These are phyloP conservation scores for Leptinotarsa juncta DNA, from an alignment of 2,888 invertebrate genomes.

Conservation along the genomic window DNA sequence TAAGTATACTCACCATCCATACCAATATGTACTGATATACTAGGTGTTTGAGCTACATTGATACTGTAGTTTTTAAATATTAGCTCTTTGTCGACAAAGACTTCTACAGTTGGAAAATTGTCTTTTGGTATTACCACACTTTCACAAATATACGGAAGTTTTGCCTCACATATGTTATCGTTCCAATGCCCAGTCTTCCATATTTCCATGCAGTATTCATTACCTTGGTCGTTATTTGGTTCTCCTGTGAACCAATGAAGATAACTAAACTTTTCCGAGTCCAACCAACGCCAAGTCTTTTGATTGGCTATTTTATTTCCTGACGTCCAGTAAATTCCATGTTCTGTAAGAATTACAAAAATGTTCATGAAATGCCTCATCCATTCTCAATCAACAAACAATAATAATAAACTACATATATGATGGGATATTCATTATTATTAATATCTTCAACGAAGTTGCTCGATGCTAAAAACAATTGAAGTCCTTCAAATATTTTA, in stretches of 20 bases:
- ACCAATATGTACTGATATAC: constrained; percentile 8
- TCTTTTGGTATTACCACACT: not conserved
- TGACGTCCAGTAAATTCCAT: constrained; percentile 11
- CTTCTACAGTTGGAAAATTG: not conserved
- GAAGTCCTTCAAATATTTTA: too few species aligned
- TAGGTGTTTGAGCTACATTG: not conserved
- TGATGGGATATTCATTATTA: not conserved
- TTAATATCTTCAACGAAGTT: too few species aligned
- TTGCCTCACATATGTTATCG: not conserved
- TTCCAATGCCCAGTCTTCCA: not conserved
- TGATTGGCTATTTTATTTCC: not conserved
- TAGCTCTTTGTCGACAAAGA: not conserved
- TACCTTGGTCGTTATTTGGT: not conserved
- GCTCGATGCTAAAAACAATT: too few species aligned
- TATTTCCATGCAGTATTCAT: constrained; percentile 8
- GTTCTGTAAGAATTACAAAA: not conserved
- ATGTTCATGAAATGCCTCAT: not conserved
- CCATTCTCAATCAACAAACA: not conserved
- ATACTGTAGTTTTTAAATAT: not conserved
- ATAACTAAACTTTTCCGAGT: not conserved
- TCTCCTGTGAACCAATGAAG: not conserved
- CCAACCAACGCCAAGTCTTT: not conserved
- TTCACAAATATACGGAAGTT: constrained; percentile 1
- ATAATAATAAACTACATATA: not conserved
- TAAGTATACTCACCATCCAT: not conserved